phyloP scores from a whole-genome alignment of 2,888 invertebrate genomes.

The Plebejus melissa region DNA sequence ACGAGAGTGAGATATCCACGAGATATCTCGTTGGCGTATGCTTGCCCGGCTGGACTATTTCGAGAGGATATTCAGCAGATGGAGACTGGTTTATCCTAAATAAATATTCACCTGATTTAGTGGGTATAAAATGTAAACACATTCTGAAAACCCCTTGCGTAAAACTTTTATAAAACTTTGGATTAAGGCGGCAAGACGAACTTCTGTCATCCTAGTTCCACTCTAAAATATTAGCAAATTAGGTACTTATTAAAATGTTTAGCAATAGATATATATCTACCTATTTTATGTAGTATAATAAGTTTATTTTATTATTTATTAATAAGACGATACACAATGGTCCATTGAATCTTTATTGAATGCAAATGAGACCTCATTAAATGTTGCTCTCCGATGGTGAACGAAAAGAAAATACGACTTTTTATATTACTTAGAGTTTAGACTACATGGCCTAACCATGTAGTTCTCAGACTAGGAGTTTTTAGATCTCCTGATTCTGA shows the following conservation, averaged over 20 bases:
- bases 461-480: not conserved
- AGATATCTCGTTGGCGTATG: no score
- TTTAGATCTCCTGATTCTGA: not conserved
- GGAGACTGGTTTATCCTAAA: not conserved
- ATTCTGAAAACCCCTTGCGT: not conserved
- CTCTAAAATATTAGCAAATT: not conserved
- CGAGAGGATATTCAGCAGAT: conserved; percentile 16
- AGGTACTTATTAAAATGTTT: not conserved
- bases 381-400: not conserved
- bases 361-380: conserved; percentile 13
- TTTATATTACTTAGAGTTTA: not conserved
- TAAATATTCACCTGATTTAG: not conserved
- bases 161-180: not conserved
- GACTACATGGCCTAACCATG: not conserved
- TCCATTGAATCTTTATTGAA: not conserved
- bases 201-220: not conserved
- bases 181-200: no score
- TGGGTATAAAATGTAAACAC: not conserved
- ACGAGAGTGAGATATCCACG: no score
- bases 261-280: not conserved
- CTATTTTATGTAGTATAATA: no score
- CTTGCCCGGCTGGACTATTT: not conserved
- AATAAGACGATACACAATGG: not conserved
- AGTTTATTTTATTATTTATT: not conserved
- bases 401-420: not conserved